Evolutionary conservation across 1,140 invertebrate genomes (phyloP), one percentile per base, ranked within the genome.

Genomic region (Zeugodacus cucurbitae): DNA sequence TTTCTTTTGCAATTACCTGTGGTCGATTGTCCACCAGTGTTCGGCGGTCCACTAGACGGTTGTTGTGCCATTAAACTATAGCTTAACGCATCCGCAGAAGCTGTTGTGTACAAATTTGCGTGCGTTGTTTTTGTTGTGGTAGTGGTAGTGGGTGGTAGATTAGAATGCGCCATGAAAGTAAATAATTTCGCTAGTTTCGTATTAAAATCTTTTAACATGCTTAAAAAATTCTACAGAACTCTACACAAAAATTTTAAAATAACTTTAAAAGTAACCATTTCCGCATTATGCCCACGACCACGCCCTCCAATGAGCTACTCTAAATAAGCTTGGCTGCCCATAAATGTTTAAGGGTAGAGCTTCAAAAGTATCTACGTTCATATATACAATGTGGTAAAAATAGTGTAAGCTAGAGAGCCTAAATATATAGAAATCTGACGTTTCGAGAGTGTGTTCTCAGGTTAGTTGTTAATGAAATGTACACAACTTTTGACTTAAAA

Each of bases 61-160:
- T 93, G 92, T 88, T 93, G 92, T 90, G 92, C 92, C 92, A 93
- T 93, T 91, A 93, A 93, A 92, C 90, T 92, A 92, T 91, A 92
- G 89, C 91, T 92, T 93, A 92, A 93, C 89, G 90, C 92, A 93
- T 93, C 92, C 92, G 91, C 91, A 92, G 92, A 90, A 91, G 90
- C 92, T 93, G 86, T 58, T 87, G 57, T 59, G 85, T 58, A 58
- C 29, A 74, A 48, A 82, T 82, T 41, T 54, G 41, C 74, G 74
- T 48, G 41, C 41, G 74, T 82, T n/a, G 74, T 82, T 20, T 41
- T 44, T 22, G 74, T 48, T 41, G 26, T n/a, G n/a, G 70, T 67
- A 26, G 62, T 78, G 32, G 70, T 34, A 26, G 64, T 67, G 64
- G 64, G 74, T 82, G 41, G 74, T 26, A 26, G 74, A 82, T 34